Evolutionary conservation across 2,113 vertebrate species (phyloP).

Genomic region (Scatophagus argus): DNA sequence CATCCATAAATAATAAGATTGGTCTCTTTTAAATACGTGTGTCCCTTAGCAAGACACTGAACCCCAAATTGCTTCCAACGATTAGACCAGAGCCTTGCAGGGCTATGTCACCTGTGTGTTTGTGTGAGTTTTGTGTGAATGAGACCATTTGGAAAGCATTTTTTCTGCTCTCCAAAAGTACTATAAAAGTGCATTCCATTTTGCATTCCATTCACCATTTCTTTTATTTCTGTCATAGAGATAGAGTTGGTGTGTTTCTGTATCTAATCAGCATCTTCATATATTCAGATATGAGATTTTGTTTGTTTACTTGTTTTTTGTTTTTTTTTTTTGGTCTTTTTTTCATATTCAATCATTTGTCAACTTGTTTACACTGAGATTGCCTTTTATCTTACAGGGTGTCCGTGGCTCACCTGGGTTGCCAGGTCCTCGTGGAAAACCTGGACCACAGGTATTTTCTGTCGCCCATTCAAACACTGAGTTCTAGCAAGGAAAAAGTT

Average conservation of each 20-base stretch:
- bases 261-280: neutral
- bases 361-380: constrained; percentile 8
- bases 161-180: neutral
- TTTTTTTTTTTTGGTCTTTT: too few species aligned
- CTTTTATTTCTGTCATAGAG: neutral
- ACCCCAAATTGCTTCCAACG: neutral
- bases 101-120: neutral
- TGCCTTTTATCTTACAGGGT: constrained; percentile 84
- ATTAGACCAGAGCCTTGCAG: neutral
- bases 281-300: neutral
- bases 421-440: constrained; percentile 88
- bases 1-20: neutral
- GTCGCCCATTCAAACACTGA: neutral
- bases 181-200: neutral
- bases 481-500: neutral
- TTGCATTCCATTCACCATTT: neutral
- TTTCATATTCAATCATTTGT: too few species aligned
- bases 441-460: constrained; percentile 88
- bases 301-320: too few species aligned
- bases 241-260: neutral
- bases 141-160: neutral
- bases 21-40: too few species aligned
- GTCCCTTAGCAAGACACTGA: neutral
- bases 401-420: constrained; percentile 89
- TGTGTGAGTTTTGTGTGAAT: neutral